Evolutionary conservation across 92 coral and sea anemone genomes (phyloP), one percentile per base, ranked within the genome.

Genomic region (Plumapathes pennacea): DNA sequence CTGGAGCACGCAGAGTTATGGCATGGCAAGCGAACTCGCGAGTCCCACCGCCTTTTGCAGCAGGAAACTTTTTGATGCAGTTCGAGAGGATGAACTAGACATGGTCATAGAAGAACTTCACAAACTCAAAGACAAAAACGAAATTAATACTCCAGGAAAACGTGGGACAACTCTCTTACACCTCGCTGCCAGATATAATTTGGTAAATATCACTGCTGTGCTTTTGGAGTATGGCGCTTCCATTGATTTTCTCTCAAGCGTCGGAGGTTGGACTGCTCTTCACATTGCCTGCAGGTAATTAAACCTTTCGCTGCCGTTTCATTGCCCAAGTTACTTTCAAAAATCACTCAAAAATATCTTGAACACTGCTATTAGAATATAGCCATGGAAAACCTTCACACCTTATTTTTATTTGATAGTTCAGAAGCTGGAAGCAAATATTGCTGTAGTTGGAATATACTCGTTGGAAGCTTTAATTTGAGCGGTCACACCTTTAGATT

Each of bases 231-330:
- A 69, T 24, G 84, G 78, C 4, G 78, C 84, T 3, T 34, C 68
- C 7, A 43, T 69, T 4, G 69, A 77, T 52, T 28, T 77, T 0
- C 36, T 47, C 4, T 58, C 84, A 17, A 20, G 78, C 3, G 72
- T 68, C 4, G 64, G 37, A 13, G 10, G 40, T 5, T 67, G 74
- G 49, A 77, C 77, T 11, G 77, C 84, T 10, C 66, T 77, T 7
- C 78, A 77, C 25, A 51, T 77, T 9, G 67, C 84, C 13, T 55
- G 71, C 41, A 69, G 84, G 84, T 77, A n/a, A n/a, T n/a, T n/a
- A n/a, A n/a, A n/a, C n/a, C n/a, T n/a, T n/a, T n/a, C n/a, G n/a
- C n/a, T n/a, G n/a, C n/a, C n/a, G n/a, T n/a, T n/a, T n/a, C n/a
- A n/a, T n/a, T n/a, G n/a, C n/a, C n/a, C n/a, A n/a, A n/a, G n/a